Percentiles rank a stretch among this genome's conserved stretches.
Conservation (phyloP, 2,113 vertebrate species). For the Microtus pennsylvanicus region DNA sequence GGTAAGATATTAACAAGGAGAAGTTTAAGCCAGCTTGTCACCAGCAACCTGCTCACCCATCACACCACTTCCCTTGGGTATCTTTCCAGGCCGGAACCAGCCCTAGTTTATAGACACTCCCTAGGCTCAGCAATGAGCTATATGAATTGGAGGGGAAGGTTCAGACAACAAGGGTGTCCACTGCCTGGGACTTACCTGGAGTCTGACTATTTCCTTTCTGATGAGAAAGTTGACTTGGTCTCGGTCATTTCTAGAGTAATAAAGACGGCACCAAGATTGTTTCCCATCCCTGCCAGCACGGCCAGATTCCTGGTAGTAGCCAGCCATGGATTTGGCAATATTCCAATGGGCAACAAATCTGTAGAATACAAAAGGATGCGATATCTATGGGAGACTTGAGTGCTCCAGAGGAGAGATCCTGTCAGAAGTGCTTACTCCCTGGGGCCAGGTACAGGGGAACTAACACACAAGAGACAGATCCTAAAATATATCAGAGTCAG, state of each 20-base stretch:
- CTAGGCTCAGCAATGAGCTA: neutral
- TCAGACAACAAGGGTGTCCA: neutral
- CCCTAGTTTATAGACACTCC: neutral
- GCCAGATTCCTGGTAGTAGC: slow-evolving; percentile 98
- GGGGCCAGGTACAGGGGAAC: neutral
- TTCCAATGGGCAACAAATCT: slow-evolving; percentile 99
- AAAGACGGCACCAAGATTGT: slow-evolving; percentile 94
- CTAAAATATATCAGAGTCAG: neutral
- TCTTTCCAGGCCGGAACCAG: neutral
- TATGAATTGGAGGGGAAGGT: fast-evolving
- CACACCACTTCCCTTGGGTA: neutral
- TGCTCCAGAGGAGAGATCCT: neutral
- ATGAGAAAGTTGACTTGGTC: slow-evolving; percentile 95
- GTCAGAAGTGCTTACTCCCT: neutral
- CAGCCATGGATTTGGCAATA: slow-evolving; percentile 97
- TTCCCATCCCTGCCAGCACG: slow-evolving; percentile 96
- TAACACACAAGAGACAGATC: neutral
- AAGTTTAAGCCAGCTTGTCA: neutral
- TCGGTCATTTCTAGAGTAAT: slow-evolving; percentile 94
- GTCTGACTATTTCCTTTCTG: slow-evolving; percentile 91
- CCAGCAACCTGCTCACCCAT: neutral
- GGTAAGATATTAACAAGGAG: neutral
- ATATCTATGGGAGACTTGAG: neutral
- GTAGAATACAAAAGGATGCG: slow-evolving; percentile 10
- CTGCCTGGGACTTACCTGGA: slow-evolving; percentile 87